A percentile compares a stretch with the other conserved stretches of the same genome.
These are phyloP conservation scores for Malthinus flaveolus DNA, from an alignment of 2,888 invertebrate genomes.

Conservation along the genomic window DNA sequence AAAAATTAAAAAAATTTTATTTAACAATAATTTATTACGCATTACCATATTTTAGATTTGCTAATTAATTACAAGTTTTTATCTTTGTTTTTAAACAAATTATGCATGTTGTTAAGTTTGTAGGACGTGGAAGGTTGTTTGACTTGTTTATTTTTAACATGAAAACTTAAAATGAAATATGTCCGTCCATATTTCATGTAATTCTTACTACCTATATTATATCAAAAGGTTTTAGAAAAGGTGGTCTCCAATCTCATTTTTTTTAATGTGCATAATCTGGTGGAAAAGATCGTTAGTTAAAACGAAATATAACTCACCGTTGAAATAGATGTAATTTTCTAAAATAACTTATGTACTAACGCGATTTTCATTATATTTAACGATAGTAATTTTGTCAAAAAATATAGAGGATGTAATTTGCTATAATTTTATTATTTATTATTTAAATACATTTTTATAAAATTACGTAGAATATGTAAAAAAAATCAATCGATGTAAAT, in stretches of 20 bases:
- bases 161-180: slow-evolving; percentile 8
- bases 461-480: no score
- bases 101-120: slow-evolving; percentile 7
- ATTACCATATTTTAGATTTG: slow-evolving; percentile 7
- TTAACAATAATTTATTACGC: neutral
- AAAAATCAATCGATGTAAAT: no score
- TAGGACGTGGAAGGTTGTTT: slow-evolving; percentile 2
- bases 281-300: neutral
- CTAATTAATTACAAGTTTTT: slow-evolving; percentile 4
- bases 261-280: neutral
- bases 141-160: slow-evolving; percentile 12
- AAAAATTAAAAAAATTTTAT: neutral
- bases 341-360: no score
- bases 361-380: no score
- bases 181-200: slow-evolving; percentile 13
- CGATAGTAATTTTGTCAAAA: no score
- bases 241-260: slow-evolving; percentile 1
- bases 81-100: slow-evolving; percentile 5
- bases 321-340: no score
- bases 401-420: no score
- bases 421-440: no score
- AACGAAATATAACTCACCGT: no score
- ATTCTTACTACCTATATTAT: slow-evolving; percentile 8
- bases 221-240: neutral
- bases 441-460: no score